Evolutionary conservation across 2,888 invertebrate genomes (phyloP).

Genomic region (Endomychus coccineus): DNA sequence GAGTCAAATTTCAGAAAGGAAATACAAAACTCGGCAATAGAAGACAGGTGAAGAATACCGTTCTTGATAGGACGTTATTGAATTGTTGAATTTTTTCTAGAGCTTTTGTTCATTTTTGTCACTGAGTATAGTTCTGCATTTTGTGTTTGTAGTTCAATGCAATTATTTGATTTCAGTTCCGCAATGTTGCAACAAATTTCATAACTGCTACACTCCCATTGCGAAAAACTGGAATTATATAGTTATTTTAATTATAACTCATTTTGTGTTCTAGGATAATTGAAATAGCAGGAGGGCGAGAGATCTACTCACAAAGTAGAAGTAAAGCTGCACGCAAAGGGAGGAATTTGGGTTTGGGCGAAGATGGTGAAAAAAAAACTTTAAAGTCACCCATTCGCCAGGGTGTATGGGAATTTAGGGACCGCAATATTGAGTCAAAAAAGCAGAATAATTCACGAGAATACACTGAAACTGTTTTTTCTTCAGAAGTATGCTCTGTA

Average conservation of each 20-base stretch:
- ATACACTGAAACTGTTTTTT: slow-evolving; percentile 56
- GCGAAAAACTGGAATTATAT: too few species aligned
- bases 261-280: slow-evolving; percentile 49
- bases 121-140: too few species aligned
- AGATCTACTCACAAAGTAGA: slow-evolving; percentile 75
- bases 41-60: too few species aligned
- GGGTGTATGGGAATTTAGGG: slow-evolving; percentile 53
- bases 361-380: slow-evolving; percentile 42
- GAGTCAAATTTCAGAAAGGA: too few species aligned
- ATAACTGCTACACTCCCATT: too few species aligned
- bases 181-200: too few species aligned
- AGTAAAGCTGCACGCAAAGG: slow-evolving; percentile 70
- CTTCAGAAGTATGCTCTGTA: slow-evolving; percentile 54
- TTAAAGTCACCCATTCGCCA: slow-evolving; percentile 49
- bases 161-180: too few species aligned
- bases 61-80: too few species aligned
- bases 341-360: slow-evolving; percentile 44
- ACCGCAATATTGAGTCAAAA: slow-evolving; percentile 42
- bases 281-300: slow-evolving; percentile 74
- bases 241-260: background rate
- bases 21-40: too few species aligned
- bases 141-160: too few species aligned
- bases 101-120: too few species aligned
- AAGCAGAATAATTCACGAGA: slow-evolving; percentile 45
- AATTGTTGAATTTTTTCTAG: too few species aligned